Evolutionary conservation across 2,113 vertebrate genomes (phyloP).

Genomic region (Acrocephalus kingi): DNA sequence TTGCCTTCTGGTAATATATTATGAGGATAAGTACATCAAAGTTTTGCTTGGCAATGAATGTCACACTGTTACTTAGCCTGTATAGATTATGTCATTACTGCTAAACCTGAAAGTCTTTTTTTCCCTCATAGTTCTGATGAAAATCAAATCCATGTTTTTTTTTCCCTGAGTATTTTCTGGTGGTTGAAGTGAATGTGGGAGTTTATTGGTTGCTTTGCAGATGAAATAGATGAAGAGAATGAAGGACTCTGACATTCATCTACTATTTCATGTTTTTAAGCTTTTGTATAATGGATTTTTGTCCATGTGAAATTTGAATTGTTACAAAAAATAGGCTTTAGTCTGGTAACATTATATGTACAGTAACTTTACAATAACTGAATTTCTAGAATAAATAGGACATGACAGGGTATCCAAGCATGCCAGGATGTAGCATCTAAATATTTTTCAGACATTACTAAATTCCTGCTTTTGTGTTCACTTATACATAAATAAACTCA

Average conservation of each 20-base stretch:
- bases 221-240: not conserved
- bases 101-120: not conserved
- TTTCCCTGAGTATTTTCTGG: not conserved
- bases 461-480: not conserved
- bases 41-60: not conserved
- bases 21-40: not conserved
- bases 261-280: not conserved
- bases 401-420: not conserved
- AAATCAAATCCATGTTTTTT: not conserved
- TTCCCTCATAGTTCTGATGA: not conserved
- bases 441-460: conserved; percentile 7
- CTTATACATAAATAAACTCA: not conserved
- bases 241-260: not conserved
- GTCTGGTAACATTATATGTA: not conserved
- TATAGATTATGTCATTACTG: not conserved
- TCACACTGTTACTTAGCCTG: not conserved
- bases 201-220: not conserved
- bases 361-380: not conserved
- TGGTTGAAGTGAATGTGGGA: not conserved
- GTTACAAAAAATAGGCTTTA: not conserved
- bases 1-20: not conserved
- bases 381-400: not conserved
- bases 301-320: not conserved
- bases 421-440: not conserved
- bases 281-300: not conserved